Evolutionary conservation across 2,888 invertebrate species (phyloP), one percentile per base, ranked within the genome.

Genomic region (Pollenia griseotomentosa): DNA sequence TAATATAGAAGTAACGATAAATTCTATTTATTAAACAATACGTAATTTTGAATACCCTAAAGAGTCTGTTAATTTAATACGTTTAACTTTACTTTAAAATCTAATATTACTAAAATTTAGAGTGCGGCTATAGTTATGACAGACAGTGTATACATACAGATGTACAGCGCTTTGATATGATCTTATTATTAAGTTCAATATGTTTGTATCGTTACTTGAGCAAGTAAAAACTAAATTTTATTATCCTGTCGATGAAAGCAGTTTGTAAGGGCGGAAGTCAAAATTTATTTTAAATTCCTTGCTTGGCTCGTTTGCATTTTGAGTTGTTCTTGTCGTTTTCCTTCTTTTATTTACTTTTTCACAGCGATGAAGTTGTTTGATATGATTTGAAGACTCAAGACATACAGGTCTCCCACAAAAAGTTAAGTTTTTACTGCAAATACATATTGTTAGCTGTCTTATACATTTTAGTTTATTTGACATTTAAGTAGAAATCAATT

Each of bases 231-330:
- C 65, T 63, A 44, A 81, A 81, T 85, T 77, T 85, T 81, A 77
- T 71, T 85, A 77, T 81, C 65, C 81, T 85, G 85, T 81, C 81
- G 81, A 85, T 81, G 77, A 85, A 85, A 85, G 75, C 81, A 77
- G 61, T 81, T 77, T 85, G 71, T 81, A 71, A 63, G 81, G 75
- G 70, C 81, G 85, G 85, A 85, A 81, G 71, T 81, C 51, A 85
- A 81, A 81, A 63, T 80, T 85, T 81, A 81, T 77, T 77, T 71
- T 48, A 63, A 77, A 44, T 77, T 81, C 70, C 23, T 57, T 68
- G 57, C 48, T 79, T 16, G 33, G 53, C 53, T 71, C 51, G 80
- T 71, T 74, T 73, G 12, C 65, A 12, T 46, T 59, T 48, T 53
- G 16, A 40, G n/a, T 10, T 61, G 14, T 61, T 48, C 19, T 48